These are phyloP conservation scores for Clinocottus analis DNA, from an alignment of 2,113 vertebrate species.

Conservation along the genomic window DNA sequence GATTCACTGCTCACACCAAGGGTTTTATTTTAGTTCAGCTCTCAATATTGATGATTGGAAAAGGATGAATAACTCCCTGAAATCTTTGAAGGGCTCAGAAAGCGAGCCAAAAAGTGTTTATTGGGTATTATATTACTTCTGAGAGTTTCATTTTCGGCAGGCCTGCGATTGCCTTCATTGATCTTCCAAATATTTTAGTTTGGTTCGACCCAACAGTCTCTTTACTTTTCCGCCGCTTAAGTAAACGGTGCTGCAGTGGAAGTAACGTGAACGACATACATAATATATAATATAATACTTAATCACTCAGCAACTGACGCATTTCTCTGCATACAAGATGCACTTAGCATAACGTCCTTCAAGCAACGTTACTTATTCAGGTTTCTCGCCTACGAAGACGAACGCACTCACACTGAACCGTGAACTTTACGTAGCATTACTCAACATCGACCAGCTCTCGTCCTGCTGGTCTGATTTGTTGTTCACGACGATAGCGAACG, in stretches of 20 bases:
- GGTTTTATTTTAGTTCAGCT: slow-evolving; percentile 13
- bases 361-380: too few species aligned
- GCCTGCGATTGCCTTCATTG: neutral
- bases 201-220: neutral
- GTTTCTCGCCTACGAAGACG: too few species aligned
- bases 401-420: too few species aligned
- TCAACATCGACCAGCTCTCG: too few species aligned
- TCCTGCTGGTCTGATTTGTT: too few species aligned
- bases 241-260: neutral
- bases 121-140: neutral
- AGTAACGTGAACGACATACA: neutral
- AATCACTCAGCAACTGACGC: too few species aligned
- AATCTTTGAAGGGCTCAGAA: neutral
- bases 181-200: neutral
- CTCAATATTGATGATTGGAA: slow-evolving; percentile 34
- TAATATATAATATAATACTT: too few species aligned
- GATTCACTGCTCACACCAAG: slow-evolving; percentile 17
- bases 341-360: too few species aligned
- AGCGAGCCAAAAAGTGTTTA: neutral
- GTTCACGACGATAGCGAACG: too few species aligned
- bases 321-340: neutral
- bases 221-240: neutral
- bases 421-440: too few species aligned
- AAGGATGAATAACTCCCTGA: slow-evolving; percentile 25
- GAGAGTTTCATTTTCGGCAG: neutral